These are phyloP conservation scores for Diarsia brunnea DNA, from an alignment of 2,888 invertebrate species.

Conservation along the genomic window DNA sequence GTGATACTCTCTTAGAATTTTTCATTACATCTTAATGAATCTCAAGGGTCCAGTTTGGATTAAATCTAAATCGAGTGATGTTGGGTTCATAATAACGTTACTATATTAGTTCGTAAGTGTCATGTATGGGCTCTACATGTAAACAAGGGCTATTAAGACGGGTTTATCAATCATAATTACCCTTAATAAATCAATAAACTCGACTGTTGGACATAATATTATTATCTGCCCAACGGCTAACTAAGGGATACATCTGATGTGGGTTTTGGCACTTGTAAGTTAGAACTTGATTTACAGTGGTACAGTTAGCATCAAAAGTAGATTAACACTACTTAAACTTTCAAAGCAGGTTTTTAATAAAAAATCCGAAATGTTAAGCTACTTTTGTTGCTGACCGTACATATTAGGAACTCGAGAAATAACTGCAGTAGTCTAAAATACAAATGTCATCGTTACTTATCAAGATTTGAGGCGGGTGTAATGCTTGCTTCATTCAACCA, in stretches of 20 bases:
- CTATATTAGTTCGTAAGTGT: slow-evolving; percentile 11
- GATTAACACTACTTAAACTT: too few species aligned
- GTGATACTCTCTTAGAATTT: background rate
- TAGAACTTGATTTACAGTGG: background rate
- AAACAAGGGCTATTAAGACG: slow-evolving; percentile 16
- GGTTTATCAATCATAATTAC: slow-evolving; percentile 40
- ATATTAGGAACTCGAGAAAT: background rate
- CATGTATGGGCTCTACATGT: slow-evolving; percentile 3
- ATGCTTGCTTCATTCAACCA: background rate
- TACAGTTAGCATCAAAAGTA: too few species aligned
- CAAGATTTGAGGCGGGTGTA: background rate
- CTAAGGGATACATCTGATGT: background rate
- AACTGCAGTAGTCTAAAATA: background rate
- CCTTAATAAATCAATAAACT: slow-evolving; percentile 45
- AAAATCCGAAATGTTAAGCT: too few species aligned
- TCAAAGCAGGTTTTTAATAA: too few species aligned
- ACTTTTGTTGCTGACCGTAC: too few species aligned
- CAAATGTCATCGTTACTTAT: background rate
- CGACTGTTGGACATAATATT: slow-evolving; percentile 12
- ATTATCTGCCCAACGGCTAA: background rate
- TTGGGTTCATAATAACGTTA: slow-evolving; percentile 7
- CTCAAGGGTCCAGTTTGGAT: slow-evolving; percentile 1
- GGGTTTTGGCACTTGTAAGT: too few species aligned
- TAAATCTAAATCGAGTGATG: slow-evolving; percentile 5
- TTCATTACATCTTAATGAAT: slow-evolving; percentile 9